Evolutionary conservation across 2,113 vertebrate genomes (phyloP), one percentile per base, ranked within the genome.

Genomic region (Arizona elegans): DNA sequence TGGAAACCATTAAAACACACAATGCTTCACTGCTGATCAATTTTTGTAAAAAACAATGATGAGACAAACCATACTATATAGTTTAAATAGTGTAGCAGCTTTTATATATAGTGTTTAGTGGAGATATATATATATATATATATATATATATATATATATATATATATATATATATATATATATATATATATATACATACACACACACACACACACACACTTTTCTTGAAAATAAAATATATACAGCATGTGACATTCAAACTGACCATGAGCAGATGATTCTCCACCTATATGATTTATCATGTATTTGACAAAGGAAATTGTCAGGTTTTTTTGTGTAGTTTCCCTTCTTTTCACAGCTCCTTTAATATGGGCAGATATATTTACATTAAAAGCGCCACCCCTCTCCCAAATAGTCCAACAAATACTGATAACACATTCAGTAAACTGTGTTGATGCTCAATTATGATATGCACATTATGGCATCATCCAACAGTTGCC

Each of bases 41-140:
- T 81, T 90, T 85, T 92, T 88, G 33, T 70, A 92, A 89, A 92
- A 89, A 92, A 21, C 21, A 90, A 92, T 59, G 89, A 92, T 52
- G 70, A 43, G 58, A 43, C 70, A 92, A 90, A 92, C 58, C 85
- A 85, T 54, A 24, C 38, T n/a, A 26, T 62, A 62, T 26, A 59
- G 23, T 53, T 12, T 55, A 55, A 5, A 55, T 19, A 55, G 54
- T 55, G 5, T 55, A 56, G 17, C 5, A 7, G 19, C 1, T 56
- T 56, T 21, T 56, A 56, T 21, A 56, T 56, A 56, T 56, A 56
- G 19, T 56, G 55, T 21, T 56, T 56, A 56, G 11, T 53, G 53
- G 52, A 53, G 8, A 43, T 43, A 43, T 43, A 43, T 43, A 43
- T 2, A 43, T 43, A 43, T 43, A 43, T 43, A 43, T 43, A 43